These are phyloP conservation scores for Harpegnathos saltator DNA, from an alignment of 1,140 invertebrate species.

Conservation along the genomic window DNA sequence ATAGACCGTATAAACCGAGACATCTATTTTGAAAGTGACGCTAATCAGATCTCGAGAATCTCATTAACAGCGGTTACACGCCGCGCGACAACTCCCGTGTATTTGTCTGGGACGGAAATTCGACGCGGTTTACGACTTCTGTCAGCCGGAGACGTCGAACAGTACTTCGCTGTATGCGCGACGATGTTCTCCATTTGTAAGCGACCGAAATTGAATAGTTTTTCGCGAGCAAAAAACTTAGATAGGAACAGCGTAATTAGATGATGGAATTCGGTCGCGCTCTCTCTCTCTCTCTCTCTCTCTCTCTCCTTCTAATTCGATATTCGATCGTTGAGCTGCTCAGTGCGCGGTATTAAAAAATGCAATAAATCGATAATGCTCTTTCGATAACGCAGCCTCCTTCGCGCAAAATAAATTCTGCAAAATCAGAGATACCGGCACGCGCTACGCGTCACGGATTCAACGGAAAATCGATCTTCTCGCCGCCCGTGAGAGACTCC, in stretches of 20 bases:
- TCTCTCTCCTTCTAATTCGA: no score
- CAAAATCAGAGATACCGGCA: background rate
- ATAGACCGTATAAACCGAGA: background rate
- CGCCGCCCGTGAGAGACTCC: background rate
- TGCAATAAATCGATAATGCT: no score
- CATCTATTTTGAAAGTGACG: background rate
- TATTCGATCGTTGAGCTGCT: no score
- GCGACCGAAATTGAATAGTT: background rate
- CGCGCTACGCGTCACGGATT: background rate
- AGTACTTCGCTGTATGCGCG: no score
- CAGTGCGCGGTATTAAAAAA: no score
- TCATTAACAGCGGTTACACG: background rate
- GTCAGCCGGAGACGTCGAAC: background rate
- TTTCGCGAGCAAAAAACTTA: background rate
- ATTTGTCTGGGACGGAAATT: background rate
- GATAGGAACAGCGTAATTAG: background rate
- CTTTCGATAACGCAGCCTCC: no score
- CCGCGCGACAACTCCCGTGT: background rate
- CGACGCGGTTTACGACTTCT: background rate
- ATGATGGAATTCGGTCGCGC: background rate
- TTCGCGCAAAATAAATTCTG: no score
- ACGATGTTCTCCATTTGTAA: background rate
- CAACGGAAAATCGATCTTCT: conserved; percentile 22
- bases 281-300: no score
- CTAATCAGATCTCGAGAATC: background rate